Evolutionary conservation across 2,888 invertebrate genomes (phyloP).

Genomic region (Drosophila limbata): DNA sequence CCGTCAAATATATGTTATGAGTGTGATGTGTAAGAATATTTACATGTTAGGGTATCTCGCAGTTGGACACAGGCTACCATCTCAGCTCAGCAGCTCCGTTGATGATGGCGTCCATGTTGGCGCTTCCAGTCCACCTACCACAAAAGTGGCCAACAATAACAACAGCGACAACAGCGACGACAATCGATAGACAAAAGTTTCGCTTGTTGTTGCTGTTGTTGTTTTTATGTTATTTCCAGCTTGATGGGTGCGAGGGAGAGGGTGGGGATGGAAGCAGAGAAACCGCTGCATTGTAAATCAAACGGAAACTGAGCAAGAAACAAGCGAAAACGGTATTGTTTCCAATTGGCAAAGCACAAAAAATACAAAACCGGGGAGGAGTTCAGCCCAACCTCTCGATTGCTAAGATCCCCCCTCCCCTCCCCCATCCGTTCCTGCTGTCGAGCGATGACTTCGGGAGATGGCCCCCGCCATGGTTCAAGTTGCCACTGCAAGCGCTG

Average conservation of each 20-base stretch:
- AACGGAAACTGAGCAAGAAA: conserved; percentile 72
- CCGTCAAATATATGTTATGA: no score
- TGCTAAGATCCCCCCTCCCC: background rate
- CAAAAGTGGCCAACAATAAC: conserved; percentile 61
- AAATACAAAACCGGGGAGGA: conserved; percentile 63
- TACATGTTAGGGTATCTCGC: background rate
- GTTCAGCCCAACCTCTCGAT: conserved; percentile 33
- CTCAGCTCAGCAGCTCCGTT: conserved; percentile 35
- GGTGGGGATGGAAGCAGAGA: background rate
- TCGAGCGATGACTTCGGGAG: conserved; percentile 66
- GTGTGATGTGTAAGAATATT: background rate
- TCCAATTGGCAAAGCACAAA: conserved; percentile 70
- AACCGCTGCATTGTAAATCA: conserved; percentile 74
- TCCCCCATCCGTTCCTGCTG: background rate
- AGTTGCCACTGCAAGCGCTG: conserved; percentile 76
- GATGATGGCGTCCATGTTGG: conserved; percentile 81
- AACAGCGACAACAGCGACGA: conserved; percentile 54
- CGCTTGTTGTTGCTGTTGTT: conserved; percentile 58
- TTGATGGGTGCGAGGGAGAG: background rate
- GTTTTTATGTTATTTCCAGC: conserved; percentile 28
- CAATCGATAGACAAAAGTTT: conserved; percentile 79
- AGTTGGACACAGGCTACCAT: background rate
- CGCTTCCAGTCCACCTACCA: conserved; percentile 79
- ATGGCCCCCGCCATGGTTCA: conserved; percentile 73
- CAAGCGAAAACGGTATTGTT: conserved; percentile 74